A percentile compares a stretch with the other conserved stretches of the same genome.
Evolutionary conservation across 2,797 vertebrate species (phyloP).

Genomic region (Pipistrellus nathusii): DNA sequence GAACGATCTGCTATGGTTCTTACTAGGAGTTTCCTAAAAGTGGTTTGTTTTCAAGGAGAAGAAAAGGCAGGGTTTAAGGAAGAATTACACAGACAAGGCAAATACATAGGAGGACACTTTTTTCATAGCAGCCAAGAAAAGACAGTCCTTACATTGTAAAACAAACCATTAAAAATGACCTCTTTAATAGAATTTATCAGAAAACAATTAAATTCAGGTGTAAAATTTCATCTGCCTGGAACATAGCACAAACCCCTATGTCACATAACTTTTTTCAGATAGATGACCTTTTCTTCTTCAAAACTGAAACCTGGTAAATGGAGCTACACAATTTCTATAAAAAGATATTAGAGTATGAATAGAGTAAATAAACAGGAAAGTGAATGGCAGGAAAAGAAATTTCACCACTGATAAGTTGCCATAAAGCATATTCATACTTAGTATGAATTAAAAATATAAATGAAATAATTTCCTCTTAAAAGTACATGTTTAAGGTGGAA

Average conservation of each 20-base stretch:
- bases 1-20: neutral
- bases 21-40: neutral
- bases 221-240: neutral
- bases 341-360: neutral
- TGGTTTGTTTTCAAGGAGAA: neutral
- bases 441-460: neutral
- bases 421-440: neutral
- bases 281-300: neutral
- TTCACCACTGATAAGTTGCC: neutral
- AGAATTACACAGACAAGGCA: neutral
- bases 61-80: neutral
- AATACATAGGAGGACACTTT: neutral
- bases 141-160: neutral
- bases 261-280: neutral
- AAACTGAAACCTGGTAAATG: neutral
- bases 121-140: neutral
- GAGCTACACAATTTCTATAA: neutral
- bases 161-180: neutral
- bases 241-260: neutral
- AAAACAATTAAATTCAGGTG: conserved; percentile 1
- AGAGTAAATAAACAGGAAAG: neutral
- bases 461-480: conserved; percentile 9
- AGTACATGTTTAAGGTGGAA: neutral
- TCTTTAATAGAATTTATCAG: neutral
- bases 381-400: neutral